Evolutionary conservation across 1,140 invertebrate genomes (phyloP), one percentile per base, ranked within the genome.

Genomic region (Orius insidiosus): DNA sequence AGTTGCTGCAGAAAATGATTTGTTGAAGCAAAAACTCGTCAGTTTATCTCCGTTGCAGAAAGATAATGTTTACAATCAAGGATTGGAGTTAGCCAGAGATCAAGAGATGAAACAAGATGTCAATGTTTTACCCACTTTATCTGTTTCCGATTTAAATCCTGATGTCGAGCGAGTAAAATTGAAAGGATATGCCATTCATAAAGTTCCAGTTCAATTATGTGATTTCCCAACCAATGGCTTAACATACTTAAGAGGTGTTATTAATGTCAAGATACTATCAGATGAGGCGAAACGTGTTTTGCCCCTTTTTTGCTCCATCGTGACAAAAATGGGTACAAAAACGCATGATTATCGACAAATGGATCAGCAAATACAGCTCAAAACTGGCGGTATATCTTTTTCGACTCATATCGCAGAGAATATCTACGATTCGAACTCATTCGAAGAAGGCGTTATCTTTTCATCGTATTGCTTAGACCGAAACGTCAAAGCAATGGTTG

Each of bases 191-290:
- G 61, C 64, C 1, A 50, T 76, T 18, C 64, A 64, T 24, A 62
- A 66, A 30, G 71, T 86, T 30, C 74, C 76, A 0, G 63, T 86
- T 11, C 85, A 89, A 55, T 49, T 83, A 1, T 76, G 76, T 48
- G 64, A 74, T 52, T 81, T 87, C 38, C 85, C 87, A 37, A 92
- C 87, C 0, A 95, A 95, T 65, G 83, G 80, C 9, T 69, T 95
- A 2, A 79, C 78, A 3, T 94, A 95, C 60, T 80, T 93, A 32
- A 72, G 78, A 55, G 79, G 76, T 14, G 62, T 93, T 19, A 58
- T 88, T 13, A 78, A 80, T 55, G 76, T 78, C 0, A 65, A 70
- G 4, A 59, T 70, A 24, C 56, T 95, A 8, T 63, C 71, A 10
- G 56, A 68, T 1, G 71, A 85, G 40, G 68, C 87, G 19, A 76